phyloP scores from a whole-genome alignment of 1,140 invertebrate species.

The Eueides isabella region DNA sequence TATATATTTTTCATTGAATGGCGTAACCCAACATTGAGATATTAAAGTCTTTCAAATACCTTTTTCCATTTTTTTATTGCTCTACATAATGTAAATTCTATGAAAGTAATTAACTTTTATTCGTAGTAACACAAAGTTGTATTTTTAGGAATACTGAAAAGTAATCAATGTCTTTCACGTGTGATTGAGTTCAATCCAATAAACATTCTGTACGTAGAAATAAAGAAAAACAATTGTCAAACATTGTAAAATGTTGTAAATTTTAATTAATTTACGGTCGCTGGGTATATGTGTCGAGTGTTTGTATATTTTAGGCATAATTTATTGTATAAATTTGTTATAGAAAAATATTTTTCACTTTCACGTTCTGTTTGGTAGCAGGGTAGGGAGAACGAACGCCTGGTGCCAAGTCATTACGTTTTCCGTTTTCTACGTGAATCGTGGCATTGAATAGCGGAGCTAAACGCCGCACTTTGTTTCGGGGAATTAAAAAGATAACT shows the following conservation, averaged over 20 bases:
- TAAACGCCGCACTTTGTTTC: too few species aligned
- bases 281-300: not conserved
- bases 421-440: too few species aligned
- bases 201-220: conserved; percentile 3
- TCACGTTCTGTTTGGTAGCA: too few species aligned
- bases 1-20: too few species aligned
- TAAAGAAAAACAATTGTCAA: conserved; percentile 3
- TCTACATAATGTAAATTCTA: not conserved
- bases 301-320: not conserved
- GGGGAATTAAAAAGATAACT: too few species aligned
- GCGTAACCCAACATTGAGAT: too few species aligned
- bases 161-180: conserved; percentile 5
- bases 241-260: conserved; percentile 10
- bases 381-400: too few species aligned
- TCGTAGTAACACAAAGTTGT: not conserved
- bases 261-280: conserved; percentile 12
- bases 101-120: not conserved
- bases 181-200: conserved; percentile 8
- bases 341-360: not conserved
- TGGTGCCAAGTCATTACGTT: too few species aligned
- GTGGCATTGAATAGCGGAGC: too few species aligned
- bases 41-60: not conserved
- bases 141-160: conserved; percentile 5
- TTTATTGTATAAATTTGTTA: not conserved
- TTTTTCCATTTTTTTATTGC: too few species aligned